Base-by-base conservation (phyloP, 2,888 invertebrate genomes). In the Halocaridina rubra region DNA sequence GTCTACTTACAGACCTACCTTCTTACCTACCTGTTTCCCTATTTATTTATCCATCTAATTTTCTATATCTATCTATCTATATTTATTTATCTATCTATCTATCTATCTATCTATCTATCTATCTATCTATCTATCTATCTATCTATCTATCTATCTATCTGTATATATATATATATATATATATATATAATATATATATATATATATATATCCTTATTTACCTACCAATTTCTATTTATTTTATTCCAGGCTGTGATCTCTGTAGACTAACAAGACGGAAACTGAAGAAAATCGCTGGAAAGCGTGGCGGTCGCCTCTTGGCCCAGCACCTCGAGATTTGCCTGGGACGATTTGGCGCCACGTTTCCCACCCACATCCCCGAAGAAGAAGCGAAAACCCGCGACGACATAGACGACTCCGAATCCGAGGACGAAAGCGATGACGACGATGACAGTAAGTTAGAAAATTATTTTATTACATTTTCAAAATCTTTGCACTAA, bases 261-360 rank as follows among this genome's bases (percentile, higher is more conserved):
- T 82, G 82, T 39, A 30, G 39, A 2, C n/a, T 82, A 59, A 77
- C 71, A 0, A 32, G 69, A 2, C 71, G 76, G 16, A 39, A 39
- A 0, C 82, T 82, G 13, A 67, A 53, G 39, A 32, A 27, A 57
- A 8, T 77, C 10, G 76, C 57, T 2, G 86, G 86, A 2, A 30
- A 76, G 24, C 27, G 82, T 24, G 61, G 69, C 0, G 86, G 86
- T 7, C 74, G 86, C 39, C 19, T 86, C 19, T n/a, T 86, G 59
- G 80, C 79, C n/a, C 53, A 86, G 75, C 81, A 82, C 80, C 79
- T 86, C 10, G 80, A 82, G 59, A 46, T 71, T 46, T 81, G 81
- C 57, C 82, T 86, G 3, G 75, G 82, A 76, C 59, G 79, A 8
- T 86, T 86, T 71, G 86, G 86, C 24, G 59, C 67, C 75, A 33